These are phyloP conservation scores for Pimpla rufipes DNA, from an alignment of 2,888 invertebrate species.

Conservation along the genomic window DNA sequence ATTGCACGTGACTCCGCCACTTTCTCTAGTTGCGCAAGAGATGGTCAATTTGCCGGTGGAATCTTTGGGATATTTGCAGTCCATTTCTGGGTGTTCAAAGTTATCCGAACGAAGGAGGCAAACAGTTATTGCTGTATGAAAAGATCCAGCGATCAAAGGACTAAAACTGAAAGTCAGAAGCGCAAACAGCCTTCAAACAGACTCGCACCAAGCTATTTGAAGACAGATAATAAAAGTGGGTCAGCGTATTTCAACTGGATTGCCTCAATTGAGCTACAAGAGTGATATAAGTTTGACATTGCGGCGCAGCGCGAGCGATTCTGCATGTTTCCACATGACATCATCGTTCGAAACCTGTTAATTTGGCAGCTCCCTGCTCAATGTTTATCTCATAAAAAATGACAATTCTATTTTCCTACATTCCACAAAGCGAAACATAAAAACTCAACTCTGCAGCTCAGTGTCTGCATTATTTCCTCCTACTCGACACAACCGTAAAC, in stretches of 20 bases:
- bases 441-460: too few relatives aligned
- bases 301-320: background rate
- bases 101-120: background rate
- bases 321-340: too few relatives aligned
- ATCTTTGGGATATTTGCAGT: background rate
- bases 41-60: conserved; percentile 12
- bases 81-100: background rate
- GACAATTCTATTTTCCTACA: background rate
- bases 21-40: background rate
- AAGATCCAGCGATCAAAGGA: conserved; percentile 2
- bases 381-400: conserved; percentile 11
- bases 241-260: conserved; percentile 41
- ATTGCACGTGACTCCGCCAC: background rate
- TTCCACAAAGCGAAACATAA: background rate
- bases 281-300: background rate
- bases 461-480: too few relatives aligned
- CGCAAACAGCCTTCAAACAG: conserved; percentile 32
- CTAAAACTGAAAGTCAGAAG: conserved; percentile 16
- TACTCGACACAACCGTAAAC: too few relatives aligned
- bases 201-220: conserved; percentile 13
- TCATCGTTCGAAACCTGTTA: too few relatives aligned
- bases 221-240: conserved; percentile 58
- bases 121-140: background rate
- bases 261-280: conserved; percentile 8
- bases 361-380: too few relatives aligned